These are phyloP conservation scores for Machimus atricapillus DNA, from an alignment of 2,888 invertebrate genomes.

Conservation along the genomic window DNA sequence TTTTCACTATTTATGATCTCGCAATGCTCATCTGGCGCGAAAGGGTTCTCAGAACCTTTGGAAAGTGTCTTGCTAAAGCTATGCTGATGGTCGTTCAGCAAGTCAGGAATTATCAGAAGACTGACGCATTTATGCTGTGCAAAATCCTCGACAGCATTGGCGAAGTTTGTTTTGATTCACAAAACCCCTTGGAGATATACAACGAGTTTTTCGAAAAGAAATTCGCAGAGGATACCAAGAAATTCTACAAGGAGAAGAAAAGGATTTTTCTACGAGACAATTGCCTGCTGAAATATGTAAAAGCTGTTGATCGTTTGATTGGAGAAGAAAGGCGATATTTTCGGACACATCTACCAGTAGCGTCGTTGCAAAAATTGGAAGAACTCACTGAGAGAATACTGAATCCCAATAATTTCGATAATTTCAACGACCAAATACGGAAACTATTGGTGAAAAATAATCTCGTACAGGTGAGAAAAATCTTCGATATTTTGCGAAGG, in stretches of 20 bases:
- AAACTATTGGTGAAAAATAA: neutral
- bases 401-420: neutral
- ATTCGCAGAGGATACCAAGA: neutral
- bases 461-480: neutral
- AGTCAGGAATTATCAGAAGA: neutral
- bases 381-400: neutral
- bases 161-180: neutral
- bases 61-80: neutral
- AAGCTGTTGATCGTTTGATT: neutral
- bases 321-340: neutral
- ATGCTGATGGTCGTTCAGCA: neutral
- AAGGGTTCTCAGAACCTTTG: neutral
- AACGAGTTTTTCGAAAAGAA: neutral
- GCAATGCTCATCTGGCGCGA: neutral
- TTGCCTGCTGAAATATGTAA: neutral
- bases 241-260: neutral
- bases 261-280: neutral
- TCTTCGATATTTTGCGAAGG: neutral
- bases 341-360: neutral
- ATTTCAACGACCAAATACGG: neutral
- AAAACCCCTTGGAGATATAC: neutral
- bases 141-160: neutral
- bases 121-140: neutral
- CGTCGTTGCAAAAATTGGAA: neutral
- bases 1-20: neutral